Evolutionary conservation across 1,140 invertebrate genomes (phyloP), one percentile per base, ranked within the genome.

Genomic region (Zelostemma sp.): DNA sequence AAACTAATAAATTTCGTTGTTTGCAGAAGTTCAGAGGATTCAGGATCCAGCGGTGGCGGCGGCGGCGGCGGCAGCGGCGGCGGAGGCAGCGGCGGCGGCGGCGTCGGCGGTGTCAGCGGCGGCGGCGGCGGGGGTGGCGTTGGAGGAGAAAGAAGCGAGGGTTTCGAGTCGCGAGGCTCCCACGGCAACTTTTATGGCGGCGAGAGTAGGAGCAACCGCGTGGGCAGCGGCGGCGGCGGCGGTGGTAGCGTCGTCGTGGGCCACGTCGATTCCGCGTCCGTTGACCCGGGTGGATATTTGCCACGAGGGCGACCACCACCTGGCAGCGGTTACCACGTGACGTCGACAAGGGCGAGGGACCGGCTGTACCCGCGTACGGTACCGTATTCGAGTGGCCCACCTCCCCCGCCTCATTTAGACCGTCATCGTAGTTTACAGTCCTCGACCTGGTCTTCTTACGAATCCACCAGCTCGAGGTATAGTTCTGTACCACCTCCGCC

Each of bases 311-410:
- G 82, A 62, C 80, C 81, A 68, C 75, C 80, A 71, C 80, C 81
- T 40, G 43, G 65, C 8, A 66, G 76, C 64, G 73, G 79, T 21
- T 84, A 84, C 58, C 82, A 83, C 82, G 82, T 84, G 82, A 84
- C 82, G 78, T 81, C 82, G 56, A 77, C 76, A 58, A 83, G 80
- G 80, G 78, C 82, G 80, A 82, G 81, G 80, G 82, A 83, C 76
- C 79, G 82, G 79, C 79, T 83, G 11, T 84, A 83, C 35, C 77
- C 81, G 67, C 78, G 82, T 50, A 77, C 80, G 48, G 73, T 74
- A 59, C 76, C 82, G 45, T 84, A 83, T 38, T 73, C 73, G 47
- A 77, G 79, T 59, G 82, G 79, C 45, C 82, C 81, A 73, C 81
- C 81, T 67, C 82, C 82, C 73, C 80, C 80, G 73, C 80, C 82